Evolutionary conservation across 37 sponge, comb jelly and placozoan species (phyloP), one percentile per base, ranked within the genome.

Genomic region (Chondrilla cf. caribensis): DNA sequence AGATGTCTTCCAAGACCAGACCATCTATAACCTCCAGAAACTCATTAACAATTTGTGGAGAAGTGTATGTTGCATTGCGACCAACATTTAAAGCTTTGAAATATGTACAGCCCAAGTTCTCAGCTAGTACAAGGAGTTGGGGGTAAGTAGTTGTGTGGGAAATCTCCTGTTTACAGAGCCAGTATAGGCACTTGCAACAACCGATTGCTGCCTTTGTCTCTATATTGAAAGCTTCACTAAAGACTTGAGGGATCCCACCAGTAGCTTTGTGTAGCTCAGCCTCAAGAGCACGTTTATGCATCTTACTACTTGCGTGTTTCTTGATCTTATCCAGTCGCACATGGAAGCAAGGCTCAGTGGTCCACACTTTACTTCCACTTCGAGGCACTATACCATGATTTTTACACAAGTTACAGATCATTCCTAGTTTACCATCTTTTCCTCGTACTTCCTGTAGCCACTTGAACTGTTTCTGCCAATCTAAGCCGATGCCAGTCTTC

Each of bases 121-220:
- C 51, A 8, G 38, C 71, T 26, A 86, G 72, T 19, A 25, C 37
- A 60, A 80, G 38, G 21, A 80, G 81, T 18, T 44, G 70, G 11
- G 35, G 79, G 78, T 80, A 79, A 18, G 79, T 86, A 35, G 85
- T 86, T 51, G 75, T 80, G 58, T 86, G 86, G 3, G 86, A 38
- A 80, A 86, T 80, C 40, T 86, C 86, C n/a, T 86, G 58, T 31
- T 86, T 86, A 21, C 51, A n/a, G 26, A 86, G 72, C 86, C 86
- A 86, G 73, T 86, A 86, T 17, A 86, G 64, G 66, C 82, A 81
- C 57, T 86, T 86, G 47, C 60, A 38, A 25, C 80, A 65, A n/a
- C 82, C 87, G 41, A 81, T 73, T n/a, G 35, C 47, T 14, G 87
- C 87, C 64, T 81, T 57, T 58, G 62, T 73, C 51, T 81, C 51